A percentile compares a stretch with the other conserved stretches of the same genome.
Conservation (phyloP, 2,797 vertebrate species). For the Scolopax rusticola region DNA sequence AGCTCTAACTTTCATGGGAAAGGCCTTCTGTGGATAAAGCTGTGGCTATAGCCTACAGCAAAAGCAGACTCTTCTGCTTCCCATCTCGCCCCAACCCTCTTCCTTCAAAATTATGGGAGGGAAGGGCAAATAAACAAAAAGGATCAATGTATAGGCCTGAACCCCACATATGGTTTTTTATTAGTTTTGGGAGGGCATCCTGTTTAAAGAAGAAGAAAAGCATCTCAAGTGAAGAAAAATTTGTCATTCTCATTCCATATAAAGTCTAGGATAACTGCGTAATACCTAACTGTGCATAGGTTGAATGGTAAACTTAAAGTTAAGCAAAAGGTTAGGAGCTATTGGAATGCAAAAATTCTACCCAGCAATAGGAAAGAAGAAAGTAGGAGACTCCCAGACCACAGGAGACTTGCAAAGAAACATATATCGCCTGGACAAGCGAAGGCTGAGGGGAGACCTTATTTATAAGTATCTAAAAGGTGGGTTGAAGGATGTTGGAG, state of each 20-base stretch:
- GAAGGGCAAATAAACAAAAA: neutral
- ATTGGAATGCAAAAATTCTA: neutral
- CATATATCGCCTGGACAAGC: neutral
- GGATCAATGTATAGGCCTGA: neutral
- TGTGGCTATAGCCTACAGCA: neutral
- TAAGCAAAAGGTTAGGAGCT: neutral
- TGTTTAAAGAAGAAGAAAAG: neutral
- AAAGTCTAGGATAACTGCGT: neutral
- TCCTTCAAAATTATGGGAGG: neutral
- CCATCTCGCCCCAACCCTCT: fast-evolving
- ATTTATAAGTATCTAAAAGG: too few species aligned
- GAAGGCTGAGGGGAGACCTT: too few species aligned
- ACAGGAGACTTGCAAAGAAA: neutral
- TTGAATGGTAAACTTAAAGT: neutral
- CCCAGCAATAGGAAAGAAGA: neutral
- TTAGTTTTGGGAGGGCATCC: neutral
- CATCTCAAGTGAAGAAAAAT: neutral
- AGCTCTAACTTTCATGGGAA: neutral
- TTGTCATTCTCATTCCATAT: neutral
- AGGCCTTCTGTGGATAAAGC: neutral
- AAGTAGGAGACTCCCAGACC: neutral
- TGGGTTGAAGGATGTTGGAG: too few species aligned
- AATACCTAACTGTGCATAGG: neutral
- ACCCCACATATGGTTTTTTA: neutral
- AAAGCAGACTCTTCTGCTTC: neutral